Percentiles rank a stretch among this genome's conserved stretches.
Evolutionary conservation across 1,140 invertebrate species (phyloP).

Genomic region (Eubasilissa regina): DNA sequence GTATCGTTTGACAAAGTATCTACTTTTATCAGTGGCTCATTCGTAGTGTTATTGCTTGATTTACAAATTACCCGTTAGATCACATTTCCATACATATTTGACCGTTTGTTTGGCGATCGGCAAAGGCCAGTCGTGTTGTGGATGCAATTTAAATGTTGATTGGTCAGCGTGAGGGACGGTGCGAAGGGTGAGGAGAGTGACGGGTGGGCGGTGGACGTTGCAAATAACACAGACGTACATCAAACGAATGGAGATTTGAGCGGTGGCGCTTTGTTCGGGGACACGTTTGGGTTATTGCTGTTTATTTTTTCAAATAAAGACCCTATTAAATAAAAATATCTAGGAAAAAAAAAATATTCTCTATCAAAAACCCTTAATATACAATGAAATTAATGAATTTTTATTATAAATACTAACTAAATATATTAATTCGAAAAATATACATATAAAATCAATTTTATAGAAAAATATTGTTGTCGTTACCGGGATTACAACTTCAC

Average conservation of each 20-base stretch:
- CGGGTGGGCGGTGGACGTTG: background rate
- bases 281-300: background rate
- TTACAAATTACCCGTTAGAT: conserved; percentile 25
- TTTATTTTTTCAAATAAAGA: background rate
- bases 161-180: conserved; percentile 36
- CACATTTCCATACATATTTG: conserved; percentile 48
- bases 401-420: too few species aligned
- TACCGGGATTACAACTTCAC: too few species aligned
- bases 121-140: conserved; percentile 30
- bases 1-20: too few species aligned
- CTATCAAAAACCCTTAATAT: too few species aligned
- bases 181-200: background rate
- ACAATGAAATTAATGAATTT: too few species aligned
- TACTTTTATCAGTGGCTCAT: too few species aligned
- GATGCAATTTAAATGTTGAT: conserved; percentile 59
- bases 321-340: background rate
- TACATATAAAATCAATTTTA: too few species aligned
- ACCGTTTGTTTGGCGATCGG: conserved; percentile 49
- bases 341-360: too few species aligned
- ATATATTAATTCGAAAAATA: too few species aligned
- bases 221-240: conserved; percentile 57
- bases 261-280: background rate
- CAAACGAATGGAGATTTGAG: conserved; percentile 58
- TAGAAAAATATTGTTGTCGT: too few species aligned
- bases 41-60: background rate